Evolutionary conservation across 2,113 vertebrate species (phyloP), one percentile per base, ranked within the genome.

Genomic region (Theristicus caerulescens): DNA sequence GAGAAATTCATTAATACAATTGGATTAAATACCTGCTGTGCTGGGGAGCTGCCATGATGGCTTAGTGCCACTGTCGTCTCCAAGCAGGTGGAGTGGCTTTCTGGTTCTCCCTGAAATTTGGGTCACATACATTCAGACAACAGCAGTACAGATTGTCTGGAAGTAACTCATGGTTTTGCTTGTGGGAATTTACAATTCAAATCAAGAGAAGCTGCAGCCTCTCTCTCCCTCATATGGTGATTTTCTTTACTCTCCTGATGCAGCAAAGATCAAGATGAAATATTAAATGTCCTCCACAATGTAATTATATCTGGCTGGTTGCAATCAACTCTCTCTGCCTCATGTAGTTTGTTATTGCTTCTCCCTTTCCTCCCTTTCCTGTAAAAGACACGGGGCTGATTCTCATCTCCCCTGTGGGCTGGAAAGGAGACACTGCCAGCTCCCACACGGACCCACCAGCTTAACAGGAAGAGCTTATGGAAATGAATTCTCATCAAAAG

Each of bases 221-320:
- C 76, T 91, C 77, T 73, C 64, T 88, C 82, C 52, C 51, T 92
- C 44, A 20, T 81, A 86, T 31, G 59, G 90, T 95, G 95, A 88
- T 96, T 86, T 93, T 95, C 92, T 95, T 82, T 86, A 62, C 72
- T 95, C 52, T 97, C 40, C 54, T 87, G 72, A 82, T 87, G 52
- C 44, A 87, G 66, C 73, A 91, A 77, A 93, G 70, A 91, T 87
- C 58, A 74, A 88, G 90, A 62, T 90, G 95, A 97, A 97, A 94
- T 94, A 96, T 91, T 93, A 96, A 97, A 96, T 92, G 82, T 88
- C 64, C 86, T 95, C 62, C 57, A 65, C 87, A 93, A 93, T 92
- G 81, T 73, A 95, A 97, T 97, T 97, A 86, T 79, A 90, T 95
- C 74, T 95, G 94, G 54, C 80, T 94, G 89, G 59, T 91, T 95